Evolutionary conservation across 2,113 vertebrate species (phyloP), one percentile per base, ranked within the genome.

Genomic region (Sigmodon hispidus): DNA sequence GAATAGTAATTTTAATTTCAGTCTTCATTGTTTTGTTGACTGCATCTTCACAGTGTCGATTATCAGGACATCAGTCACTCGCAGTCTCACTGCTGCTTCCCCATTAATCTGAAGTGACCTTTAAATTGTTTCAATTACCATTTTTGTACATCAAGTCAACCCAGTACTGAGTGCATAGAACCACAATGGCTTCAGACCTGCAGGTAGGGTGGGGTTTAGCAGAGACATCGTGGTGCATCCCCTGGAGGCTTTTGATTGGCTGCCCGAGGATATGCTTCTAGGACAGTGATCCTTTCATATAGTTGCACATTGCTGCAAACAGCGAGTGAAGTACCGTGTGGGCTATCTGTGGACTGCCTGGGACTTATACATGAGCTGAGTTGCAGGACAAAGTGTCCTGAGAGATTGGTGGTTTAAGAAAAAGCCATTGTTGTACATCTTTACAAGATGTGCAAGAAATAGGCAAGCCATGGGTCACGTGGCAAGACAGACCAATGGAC

Each of bases 1-100:
- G 52, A 65, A n/a, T 87, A 40, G 8, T 61, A 8, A 61, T 83
- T 61, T 81, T 89, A 43, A 89, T 86, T 95, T 93, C 57, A 83
- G 75, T 40, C 40, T 93, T 1, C 22, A 34, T 1, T 7, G 50
- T 91, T 34, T 67, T 85, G 8, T 52, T 86, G 50, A 65, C 69
- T 83, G 5, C 31, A 24, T 52, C 43, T 91, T 95, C 34, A 70
- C 36, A 94, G n/a, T 72, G 48, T 63, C 45, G 5, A 29, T 45
- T 90, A 72, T 61, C 31, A 17, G 67, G 65, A 26, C 34, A 52
- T 65, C 26, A 34, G 17, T 67, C 73, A 29, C 10, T 59, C 57
- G 12, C 13, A 50, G 75, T 70, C 59, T 80, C 45, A 57, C 17
- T 15, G 81, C 84, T 36, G 75, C 57, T 91, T 52, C 52, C 83